Evolutionary conservation across 53 echinoderm and acorn worm genomes (phyloP), one percentile per base, ranked within the genome.

Genomic region (Patiria pectinifera): DNA sequence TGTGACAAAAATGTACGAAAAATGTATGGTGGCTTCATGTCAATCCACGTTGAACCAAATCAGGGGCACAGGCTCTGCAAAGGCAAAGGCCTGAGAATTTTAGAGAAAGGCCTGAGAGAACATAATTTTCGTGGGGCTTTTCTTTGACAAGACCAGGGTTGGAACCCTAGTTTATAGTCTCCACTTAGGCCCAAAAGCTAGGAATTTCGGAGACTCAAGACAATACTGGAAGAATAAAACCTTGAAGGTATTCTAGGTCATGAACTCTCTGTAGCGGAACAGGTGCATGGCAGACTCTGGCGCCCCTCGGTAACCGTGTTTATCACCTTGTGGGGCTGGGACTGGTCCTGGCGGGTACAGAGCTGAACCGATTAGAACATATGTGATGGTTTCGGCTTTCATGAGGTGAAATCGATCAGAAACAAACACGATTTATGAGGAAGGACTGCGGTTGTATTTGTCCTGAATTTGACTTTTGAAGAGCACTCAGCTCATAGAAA

Each of bases 331-430:
- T 25, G 49, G 47, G 60, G 83, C 75, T 86, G 86, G 14, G 2
- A 12, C 71, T 47, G 48, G 71, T 53, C 74, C 66, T 43, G 84
- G 10, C 23, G 43, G 19, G 19, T 18, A 14, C 13, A 15, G 66
- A 18, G 19, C 19, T 14, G 66, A 11, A 66, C 19, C 3, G 66
- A 66, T 66, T 84, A 63, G 66, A 14, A 18, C 59, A 85, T 69
- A 70, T 74, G 53, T 86, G 75, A 86, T 45, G 49, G 81, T 80
- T 26, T 80, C 14, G 21, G 81, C 90, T 90, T 90, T 46, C 80
- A 80, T 63, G 66, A 66, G 90, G 80, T 90, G 90, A 90, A 81
- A 90, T 45, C 81, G 80, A 90, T 90, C 78, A 69, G 26, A 13
- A 18, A 13, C 25, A 45, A 60, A 84, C 48, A 62, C 69, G 90